Evolutionary conservation across 2,888 invertebrate genomes (phyloP).

Genomic region (Rambutsinella grinnellia): DNA sequence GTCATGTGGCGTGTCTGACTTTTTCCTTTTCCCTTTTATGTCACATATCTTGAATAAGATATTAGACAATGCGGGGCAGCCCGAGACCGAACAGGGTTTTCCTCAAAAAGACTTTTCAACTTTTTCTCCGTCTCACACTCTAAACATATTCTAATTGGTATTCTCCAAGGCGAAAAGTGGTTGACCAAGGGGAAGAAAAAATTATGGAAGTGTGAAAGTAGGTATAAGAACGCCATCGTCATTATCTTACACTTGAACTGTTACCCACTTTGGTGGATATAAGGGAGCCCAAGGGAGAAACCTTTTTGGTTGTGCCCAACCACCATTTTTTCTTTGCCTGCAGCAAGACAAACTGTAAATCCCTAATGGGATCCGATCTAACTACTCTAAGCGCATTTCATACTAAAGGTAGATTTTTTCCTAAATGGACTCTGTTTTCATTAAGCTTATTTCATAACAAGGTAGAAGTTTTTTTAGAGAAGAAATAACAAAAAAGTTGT

Average conservation of each 20-base stretch:
- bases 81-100: neutral
- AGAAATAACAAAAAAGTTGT: too few relatives aligned
- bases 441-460: too few relatives aligned
- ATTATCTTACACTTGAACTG: neutral
- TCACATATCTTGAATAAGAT: neutral
- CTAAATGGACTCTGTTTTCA: too few relatives aligned
- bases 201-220: neutral
- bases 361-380: too few relatives aligned
- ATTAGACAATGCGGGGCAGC: too few relatives aligned
- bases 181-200: neutral
- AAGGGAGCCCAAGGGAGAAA: neutral
- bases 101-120: neutral
- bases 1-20: neutral
- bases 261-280: neutral
- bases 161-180: neutral
- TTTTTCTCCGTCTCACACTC: neutral
- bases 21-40: neutral
- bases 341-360: too few relatives aligned
- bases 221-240: neutral
- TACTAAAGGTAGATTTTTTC: too few relatives aligned
- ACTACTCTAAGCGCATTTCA: too few relatives aligned
- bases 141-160: too few relatives aligned
- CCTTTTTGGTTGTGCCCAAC: too few relatives aligned
- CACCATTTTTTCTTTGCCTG: too few relatives aligned
- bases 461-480: too few relatives aligned